A percentile compares a stretch with the other conserved stretches of the same genome.
These are phyloP conservation scores for Trypoxylus dichotomus DNA, from an alignment of 1,140 invertebrate genomes.

Conservation along the genomic window DNA sequence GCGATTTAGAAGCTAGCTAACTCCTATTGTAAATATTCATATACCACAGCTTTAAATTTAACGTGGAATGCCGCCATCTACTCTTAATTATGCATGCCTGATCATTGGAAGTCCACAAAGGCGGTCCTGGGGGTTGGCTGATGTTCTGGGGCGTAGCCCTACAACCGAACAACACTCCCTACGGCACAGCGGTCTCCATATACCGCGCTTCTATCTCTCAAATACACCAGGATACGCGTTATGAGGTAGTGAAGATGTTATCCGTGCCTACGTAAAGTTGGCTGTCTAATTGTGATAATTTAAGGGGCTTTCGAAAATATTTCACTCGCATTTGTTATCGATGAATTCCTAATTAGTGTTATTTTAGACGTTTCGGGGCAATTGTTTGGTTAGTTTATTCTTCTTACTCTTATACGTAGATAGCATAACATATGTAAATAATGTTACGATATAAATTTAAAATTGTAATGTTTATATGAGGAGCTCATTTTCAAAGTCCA, in stretches of 20 bases:
- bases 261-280: background rate
- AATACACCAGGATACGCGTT: background rate
- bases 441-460: too few species aligned
- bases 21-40: too few species aligned
- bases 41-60: background rate
- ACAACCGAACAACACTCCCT: conserved; percentile 42
- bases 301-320: too few species aligned
- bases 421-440: too few species aligned
- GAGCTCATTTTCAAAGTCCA: too few species aligned
- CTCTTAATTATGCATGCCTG: conserved; percentile 37
- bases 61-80: conserved; percentile 26
- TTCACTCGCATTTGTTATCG: too few species aligned
- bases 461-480: too few species aligned
- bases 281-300: background rate
- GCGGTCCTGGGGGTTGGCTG: conserved; percentile 51
- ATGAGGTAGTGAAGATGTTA: background rate
- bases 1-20: background rate
- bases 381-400: too few species aligned
- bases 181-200: conserved; percentile 16
- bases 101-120: conserved; percentile 44
- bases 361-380: too few species aligned
- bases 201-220: background rate
- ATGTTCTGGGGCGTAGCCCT: conserved; percentile 45
- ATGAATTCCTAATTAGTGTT: too few species aligned
- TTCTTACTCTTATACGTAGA: too few species aligned